A percentile compares a stretch with the other conserved stretches of the same genome.
phyloP scores from a whole-genome alignment of 2,113 vertebrate species.

The Paraplagusia blochii region DNA sequence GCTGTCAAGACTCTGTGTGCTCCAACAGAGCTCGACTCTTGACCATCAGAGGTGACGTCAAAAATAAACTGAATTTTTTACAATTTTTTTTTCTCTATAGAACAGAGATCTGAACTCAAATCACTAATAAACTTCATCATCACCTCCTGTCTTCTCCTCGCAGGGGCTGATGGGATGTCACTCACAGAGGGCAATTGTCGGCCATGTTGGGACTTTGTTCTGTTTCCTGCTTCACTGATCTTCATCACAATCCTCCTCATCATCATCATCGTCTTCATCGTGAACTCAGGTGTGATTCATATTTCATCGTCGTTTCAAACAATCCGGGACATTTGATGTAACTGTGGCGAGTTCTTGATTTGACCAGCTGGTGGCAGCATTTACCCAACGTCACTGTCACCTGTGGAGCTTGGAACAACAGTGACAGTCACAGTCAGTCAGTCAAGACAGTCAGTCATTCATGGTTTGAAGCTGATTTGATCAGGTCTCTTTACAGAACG shows the following conservation, averaged over 20 bases:
- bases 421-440: too few species aligned
- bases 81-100: too few species aligned
- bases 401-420: too few species aligned
- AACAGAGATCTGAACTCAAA: too few species aligned
- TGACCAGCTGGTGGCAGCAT: too few species aligned
- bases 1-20: rapidly evolving
- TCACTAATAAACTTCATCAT: not conserved
- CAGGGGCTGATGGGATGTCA: not conserved
- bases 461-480: too few species aligned
- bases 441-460: too few species aligned
- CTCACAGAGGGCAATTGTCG: rapidly evolving
- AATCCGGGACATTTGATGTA: too few species aligned
- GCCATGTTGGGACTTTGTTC: conserved; percentile 39
- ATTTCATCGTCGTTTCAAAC: not conserved
- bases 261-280: not conserved
- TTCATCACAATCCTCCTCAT: conserved; percentile 3
- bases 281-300: conserved; percentile 33
- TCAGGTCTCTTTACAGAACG: too few species aligned
- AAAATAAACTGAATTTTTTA: too few species aligned
- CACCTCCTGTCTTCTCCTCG: not conserved
- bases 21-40: conserved; percentile 12
- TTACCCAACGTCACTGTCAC: too few species aligned
- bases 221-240: conserved; percentile 8
- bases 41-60: conserved; percentile 30
- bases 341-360: too few species aligned